Conservation (phyloP, 2,888 invertebrate species). For the Chrysina gloriosa region DNA sequence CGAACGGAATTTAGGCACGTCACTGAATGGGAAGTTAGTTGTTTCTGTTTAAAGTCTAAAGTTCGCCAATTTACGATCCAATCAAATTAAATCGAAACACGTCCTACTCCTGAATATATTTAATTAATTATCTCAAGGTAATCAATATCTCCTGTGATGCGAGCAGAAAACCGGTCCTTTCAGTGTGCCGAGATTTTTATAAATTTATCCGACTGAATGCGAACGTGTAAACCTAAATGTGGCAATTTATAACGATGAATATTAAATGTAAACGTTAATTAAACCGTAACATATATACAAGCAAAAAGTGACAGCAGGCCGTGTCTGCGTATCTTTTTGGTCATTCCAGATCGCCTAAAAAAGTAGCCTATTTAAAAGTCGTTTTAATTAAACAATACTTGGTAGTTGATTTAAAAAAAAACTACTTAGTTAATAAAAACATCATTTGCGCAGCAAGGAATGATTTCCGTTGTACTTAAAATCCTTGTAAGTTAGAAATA, state of each 20-base stretch:
- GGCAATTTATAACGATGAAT: conserved; percentile 42
- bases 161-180: conserved; percentile 30
- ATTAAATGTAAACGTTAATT: conserved; percentile 42
- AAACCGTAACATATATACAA: conserved; percentile 16
- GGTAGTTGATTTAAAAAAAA: conserved; percentile 23
- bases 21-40: conserved; percentile 12
- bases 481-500: too few species aligned
- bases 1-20: neutral
- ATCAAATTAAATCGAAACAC: conserved; percentile 40
- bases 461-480: too few species aligned
- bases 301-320: conserved; percentile 23
- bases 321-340: conserved; percentile 23
- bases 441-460: too few species aligned
- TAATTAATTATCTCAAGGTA: conserved; percentile 38
- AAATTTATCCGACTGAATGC: conserved; percentile 36
- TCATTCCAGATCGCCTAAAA: conserved; percentile 14
- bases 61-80: conserved; percentile 38
- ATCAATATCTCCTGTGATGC: conserved; percentile 32
- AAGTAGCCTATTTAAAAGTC: conserved; percentile 9
- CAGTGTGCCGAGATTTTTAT: conserved; percentile 25
- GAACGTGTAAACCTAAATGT: conserved; percentile 38
- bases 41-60: conserved; percentile 25
- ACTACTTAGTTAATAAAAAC: conserved; percentile 36
- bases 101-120: conserved; percentile 37
- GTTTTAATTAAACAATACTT: too few species aligned